Percentiles rank a stretch among this genome's conserved stretches.
These are phyloP conservation scores for Sebastes variabilis DNA, from an alignment of 2,797 vertebrate species.

Conservation along the genomic window DNA sequence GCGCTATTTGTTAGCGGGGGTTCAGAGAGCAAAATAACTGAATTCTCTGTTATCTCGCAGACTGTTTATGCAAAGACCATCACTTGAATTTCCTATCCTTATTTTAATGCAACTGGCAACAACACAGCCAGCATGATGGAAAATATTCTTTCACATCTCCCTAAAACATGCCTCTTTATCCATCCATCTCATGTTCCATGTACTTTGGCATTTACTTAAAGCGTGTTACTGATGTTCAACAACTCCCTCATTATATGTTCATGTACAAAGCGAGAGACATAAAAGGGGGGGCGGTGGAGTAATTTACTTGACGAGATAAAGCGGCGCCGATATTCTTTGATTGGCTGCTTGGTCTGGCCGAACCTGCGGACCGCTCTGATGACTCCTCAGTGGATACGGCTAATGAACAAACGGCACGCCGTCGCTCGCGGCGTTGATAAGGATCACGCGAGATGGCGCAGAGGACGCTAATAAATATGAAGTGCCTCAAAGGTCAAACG, in stretches of 20 bases:
- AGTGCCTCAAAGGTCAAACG: slow-evolving; percentile 40
- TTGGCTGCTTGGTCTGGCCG: slow-evolving; percentile 46
- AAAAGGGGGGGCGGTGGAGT: slow-evolving; percentile 25
- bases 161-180: slow-evolving; percentile 4
- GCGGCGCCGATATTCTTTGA: slow-evolving; percentile 49
- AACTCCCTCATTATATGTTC: slow-evolving; percentile 48
- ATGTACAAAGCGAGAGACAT: slow-evolving; percentile 45
- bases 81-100: neutral
- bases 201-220: slow-evolving; percentile 27
- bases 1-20: neutral
- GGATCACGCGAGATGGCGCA: slow-evolving; percentile 3
- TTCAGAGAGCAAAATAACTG: slow-evolving; percentile 3
- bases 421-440: slow-evolving; percentile 31
- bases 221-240: slow-evolving; percentile 33
- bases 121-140: neutral
- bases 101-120: neutral
- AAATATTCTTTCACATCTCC: neutral
- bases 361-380: slow-evolving; percentile 23
- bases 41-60: neutral
- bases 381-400: slow-evolving; percentile 27
- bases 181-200: neutral
- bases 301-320: slow-evolving; percentile 51
- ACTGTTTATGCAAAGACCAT: neutral
- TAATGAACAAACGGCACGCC: slow-evolving; percentile 42
- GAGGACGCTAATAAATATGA: slow-evolving; percentile 40